phyloP scores from a whole-genome alignment of 2,797 vertebrate species.

The Neosilurus hyrtlii region DNA sequence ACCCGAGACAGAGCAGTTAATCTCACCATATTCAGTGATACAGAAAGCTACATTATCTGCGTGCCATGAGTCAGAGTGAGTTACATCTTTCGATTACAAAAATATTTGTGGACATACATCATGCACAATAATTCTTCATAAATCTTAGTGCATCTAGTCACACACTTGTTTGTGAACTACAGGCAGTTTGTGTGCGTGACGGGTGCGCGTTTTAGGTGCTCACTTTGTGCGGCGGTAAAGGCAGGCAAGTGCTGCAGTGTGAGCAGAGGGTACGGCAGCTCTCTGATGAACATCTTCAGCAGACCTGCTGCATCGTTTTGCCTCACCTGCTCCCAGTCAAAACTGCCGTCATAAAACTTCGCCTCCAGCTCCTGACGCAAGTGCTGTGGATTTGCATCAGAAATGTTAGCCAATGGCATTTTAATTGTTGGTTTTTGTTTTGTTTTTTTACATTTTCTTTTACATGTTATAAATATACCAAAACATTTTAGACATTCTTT shows the following conservation, averaged over 20 bases:
- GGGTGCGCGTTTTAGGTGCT: conserved; percentile 47
- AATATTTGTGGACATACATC: neutral
- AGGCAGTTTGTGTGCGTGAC: neutral
- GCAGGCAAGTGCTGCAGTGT: conserved; percentile 87
- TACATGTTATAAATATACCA: too few relatives aligned
- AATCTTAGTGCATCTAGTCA: neutral
- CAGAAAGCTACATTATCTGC: neutral
- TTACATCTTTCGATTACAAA: neutral
- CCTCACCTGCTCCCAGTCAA: conserved; percentile 90
- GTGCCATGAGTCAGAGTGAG: neutral
- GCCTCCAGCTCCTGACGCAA: conserved; percentile 86
- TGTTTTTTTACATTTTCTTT: too few relatives aligned
- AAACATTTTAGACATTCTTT: too few relatives aligned
- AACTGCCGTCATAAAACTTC: conserved; percentile 78
- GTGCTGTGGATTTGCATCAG: conserved; percentile 67
- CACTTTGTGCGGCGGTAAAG: conserved; percentile 85
- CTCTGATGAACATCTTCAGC: conserved; percentile 93
- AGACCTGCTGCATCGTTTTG: conserved; percentile 89
- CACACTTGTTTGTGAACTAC: neutral
- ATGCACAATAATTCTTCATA: neutral
- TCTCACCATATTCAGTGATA: conserved; percentile 1
- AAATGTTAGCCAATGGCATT: neutral
- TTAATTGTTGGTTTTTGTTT: neutral
- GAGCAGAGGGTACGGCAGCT: conserved; percentile 87
- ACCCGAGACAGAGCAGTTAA: conserved; percentile 32